phyloP scores from a whole-genome alignment of 2,888 invertebrate species.

The Fragum whitleyi region DNA sequence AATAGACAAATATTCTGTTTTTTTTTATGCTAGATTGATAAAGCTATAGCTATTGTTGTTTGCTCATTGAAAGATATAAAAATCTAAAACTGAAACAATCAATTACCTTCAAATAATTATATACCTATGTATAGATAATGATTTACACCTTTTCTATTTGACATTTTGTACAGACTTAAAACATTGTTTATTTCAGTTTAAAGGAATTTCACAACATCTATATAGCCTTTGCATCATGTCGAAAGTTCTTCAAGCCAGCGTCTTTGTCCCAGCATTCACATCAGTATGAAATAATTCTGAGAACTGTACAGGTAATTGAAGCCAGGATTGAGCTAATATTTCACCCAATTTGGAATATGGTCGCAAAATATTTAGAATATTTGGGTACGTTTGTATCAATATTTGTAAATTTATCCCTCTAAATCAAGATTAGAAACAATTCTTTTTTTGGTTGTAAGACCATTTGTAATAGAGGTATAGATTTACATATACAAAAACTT shows the following conservation, averaged over 20 bases:
- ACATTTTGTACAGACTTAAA: background rate
- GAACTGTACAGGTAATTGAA: conserved; percentile 1
- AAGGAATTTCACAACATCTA: background rate
- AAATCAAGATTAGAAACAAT: background rate
- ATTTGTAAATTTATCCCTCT: too few species aligned
- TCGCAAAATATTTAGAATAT: background rate
- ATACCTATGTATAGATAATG: background rate
- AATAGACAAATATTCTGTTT: too few species aligned
- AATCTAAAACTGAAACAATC: background rate
- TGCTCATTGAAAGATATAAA: background rate
- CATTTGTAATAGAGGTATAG: background rate
- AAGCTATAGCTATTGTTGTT: background rate
- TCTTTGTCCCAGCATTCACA: conserved; percentile 5
- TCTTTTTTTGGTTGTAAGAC: background rate
- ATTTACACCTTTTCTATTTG: background rate
- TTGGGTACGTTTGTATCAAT: too few species aligned
- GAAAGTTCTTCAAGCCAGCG: background rate
- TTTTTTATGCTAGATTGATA: too few species aligned
- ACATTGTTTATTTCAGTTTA: conserved; percentile 10
- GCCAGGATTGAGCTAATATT: background rate
- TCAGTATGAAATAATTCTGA: conserved; percentile 14
- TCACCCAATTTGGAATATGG: too few species aligned
- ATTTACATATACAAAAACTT: background rate
- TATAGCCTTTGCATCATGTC: background rate
- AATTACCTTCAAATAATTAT: too few species aligned